These are phyloP conservation scores for Mesorhabditis sp. DNA, from an alignment of 2,888 invertebrate genomes.

Conservation along the genomic window DNA sequence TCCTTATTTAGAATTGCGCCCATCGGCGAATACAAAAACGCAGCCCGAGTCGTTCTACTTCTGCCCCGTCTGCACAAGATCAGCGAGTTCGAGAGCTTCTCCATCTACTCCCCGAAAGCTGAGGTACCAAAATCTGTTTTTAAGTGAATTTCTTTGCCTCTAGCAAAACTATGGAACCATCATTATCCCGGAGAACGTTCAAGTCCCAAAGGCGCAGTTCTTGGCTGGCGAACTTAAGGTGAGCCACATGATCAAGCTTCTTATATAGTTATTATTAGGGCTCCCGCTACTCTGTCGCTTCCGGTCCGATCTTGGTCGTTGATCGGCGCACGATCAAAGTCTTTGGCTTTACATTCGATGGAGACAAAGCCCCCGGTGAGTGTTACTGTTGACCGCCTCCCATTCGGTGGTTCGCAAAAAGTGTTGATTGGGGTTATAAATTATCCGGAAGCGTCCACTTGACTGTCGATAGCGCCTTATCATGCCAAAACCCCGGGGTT, in stretches of 20 bases:
- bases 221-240: slow-evolving; percentile 36
- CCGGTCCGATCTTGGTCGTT: slow-evolving; percentile 55
- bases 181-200: slow-evolving; percentile 41
- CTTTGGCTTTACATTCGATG: slow-evolving; percentile 57
- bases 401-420: no score
- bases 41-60: slow-evolving; percentile 46
- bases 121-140: slow-evolving; percentile 15
- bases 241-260: slow-evolving; percentile 22
- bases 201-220: slow-evolving; percentile 44
- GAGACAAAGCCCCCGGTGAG: slow-evolving; percentile 56
- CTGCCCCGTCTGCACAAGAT: slow-evolving; percentile 46
- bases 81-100: slow-evolving; percentile 48
- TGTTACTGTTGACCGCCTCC: not conserved
- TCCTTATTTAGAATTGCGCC: slow-evolving; percentile 28
- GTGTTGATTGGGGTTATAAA: no score
- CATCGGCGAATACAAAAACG: slow-evolving; percentile 42
- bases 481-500: no score
- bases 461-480: no score
- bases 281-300: slow-evolving; percentile 42
- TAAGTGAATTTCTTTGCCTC: slow-evolving; percentile 13
- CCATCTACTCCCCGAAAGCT: slow-evolving; percentile 42
- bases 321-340: slow-evolving; percentile 57
- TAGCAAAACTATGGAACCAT: slow-evolving; percentile 48
- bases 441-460: no score
- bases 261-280: not conserved